Evolutionary conservation across 35 echinoderm and acorn worm genomes (phyloP).

Genomic region (Acanthaster planci): DNA sequence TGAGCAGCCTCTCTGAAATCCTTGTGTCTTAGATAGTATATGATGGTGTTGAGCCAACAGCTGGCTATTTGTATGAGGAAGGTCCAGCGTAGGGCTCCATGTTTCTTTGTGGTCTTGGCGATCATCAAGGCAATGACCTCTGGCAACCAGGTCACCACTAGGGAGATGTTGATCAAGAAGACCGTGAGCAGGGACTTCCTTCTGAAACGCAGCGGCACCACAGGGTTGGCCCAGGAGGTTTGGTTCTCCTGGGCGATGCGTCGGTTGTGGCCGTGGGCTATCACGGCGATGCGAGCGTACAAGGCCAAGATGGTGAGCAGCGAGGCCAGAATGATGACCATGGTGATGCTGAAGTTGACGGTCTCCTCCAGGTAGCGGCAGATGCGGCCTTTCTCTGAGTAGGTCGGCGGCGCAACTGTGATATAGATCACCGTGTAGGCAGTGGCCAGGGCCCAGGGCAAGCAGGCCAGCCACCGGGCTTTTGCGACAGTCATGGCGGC

Average conservation of each 20-base stretch:
- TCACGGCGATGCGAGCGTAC: background rate
- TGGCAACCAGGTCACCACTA: background rate
- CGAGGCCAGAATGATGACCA: background rate
- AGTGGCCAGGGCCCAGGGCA: background rate
- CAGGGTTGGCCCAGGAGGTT: background rate
- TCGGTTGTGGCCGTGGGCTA: background rate
- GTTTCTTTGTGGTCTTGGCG: background rate
- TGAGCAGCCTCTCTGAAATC: background rate
- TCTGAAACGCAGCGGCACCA: background rate
- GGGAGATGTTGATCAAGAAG: background rate
- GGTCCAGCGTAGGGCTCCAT: background rate
- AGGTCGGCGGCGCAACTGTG: background rate
- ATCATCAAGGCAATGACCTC: constrained; percentile 10
- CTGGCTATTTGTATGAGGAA: background rate
- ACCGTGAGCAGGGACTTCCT: background rate
- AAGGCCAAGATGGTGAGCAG: background rate
- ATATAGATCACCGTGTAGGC: background rate
- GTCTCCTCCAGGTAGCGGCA: background rate
- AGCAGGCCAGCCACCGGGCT: background rate
- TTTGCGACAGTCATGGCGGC: background rate
- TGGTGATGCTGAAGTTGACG: background rate
- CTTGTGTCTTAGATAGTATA: constrained; percentile 6
- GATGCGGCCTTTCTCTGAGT: background rate
- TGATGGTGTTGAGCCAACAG: constrained; percentile 3
- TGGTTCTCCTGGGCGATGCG: background rate